Evolutionary conservation across 2,113 vertebrate species (phyloP), one percentile per base, ranked within the genome.

Genomic region (Calyptommatus sinebrachiatus): DNA sequence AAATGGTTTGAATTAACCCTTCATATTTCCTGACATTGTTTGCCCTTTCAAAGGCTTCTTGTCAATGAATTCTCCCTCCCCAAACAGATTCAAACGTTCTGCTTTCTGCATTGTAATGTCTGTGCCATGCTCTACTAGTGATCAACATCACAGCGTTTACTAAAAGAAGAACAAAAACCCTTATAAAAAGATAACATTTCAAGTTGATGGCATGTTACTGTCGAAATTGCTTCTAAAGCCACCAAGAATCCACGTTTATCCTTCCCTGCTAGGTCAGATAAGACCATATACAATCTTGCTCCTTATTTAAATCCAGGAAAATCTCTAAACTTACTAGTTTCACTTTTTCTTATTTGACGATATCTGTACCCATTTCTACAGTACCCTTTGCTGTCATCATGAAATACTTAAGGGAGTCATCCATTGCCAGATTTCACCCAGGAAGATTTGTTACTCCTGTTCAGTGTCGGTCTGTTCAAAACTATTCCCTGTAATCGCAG

Each of bases 381-480:
- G 28, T 83, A n/a, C 53, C 16, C 18, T 8, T 45, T 31, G n/a
- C 35, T 35, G 28, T 76, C 41, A 60, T 8, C 73, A 8, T 41
- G 53, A 75, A 78, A 67, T 53, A 79, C 65, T 61, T 53, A 16
- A 63, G 61, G 79, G 77, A 79, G 78, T 29, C 22, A 76, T 83
- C 85, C 70, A 53, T 79, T 78, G 35, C 76, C 24, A 11, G 69
- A 78, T 91, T 90, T 90, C 63, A 60, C 18, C 71, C 45, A 81
- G 83, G 78, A 85, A 81, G 76, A 85, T 82, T 87, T 83, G 80
- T 85, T 7, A n/a, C 60, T 84, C 72, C 60, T 78, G 7, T 85
- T 88, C 85, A 75, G 81, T 29, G 57, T 53, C 72, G 50, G 60
- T 63, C 72, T 75, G 26, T 60, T 75, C 46, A 74, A 46, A 86